A percentile compares a stretch with the other conserved stretches of the same genome.
Conservation (phyloP, 2,888 invertebrate species). For the Diplazon laetatorius region DNA sequence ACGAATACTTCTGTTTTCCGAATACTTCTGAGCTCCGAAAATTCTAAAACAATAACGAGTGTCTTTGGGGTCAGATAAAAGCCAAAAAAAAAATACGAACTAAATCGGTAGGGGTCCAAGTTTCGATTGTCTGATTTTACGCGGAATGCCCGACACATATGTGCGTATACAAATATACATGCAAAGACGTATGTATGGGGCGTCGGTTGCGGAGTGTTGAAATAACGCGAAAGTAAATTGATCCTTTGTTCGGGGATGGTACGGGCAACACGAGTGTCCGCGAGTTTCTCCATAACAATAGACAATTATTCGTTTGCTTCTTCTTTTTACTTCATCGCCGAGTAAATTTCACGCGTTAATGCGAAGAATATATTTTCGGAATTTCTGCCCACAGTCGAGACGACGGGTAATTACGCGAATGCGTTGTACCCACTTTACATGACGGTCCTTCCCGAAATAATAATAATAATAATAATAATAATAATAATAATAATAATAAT, state of each 20-base stretch:
- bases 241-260: slow-evolving; percentile 1
- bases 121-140: no score
- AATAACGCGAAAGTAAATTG: slow-evolving; percentile 2
- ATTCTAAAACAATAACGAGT: no score
- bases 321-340: neutral
- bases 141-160: no score
- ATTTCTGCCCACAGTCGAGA: slow-evolving; percentile 1
- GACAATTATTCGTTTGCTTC: slow-evolving; percentile 17
- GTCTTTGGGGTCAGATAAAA: no score
- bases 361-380: slow-evolving; percentile 2
- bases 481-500: neutral
- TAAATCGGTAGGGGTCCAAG: no score
- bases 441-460: neutral
- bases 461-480: neutral
- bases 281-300: slow-evolving; percentile 43
- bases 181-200: slow-evolving; percentile 33
- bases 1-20: no score
- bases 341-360: slow-evolving; percentile 15
- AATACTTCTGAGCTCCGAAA: no score
- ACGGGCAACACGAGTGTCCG: neutral
- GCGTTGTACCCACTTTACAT: neutral
- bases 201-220: slow-evolving; percentile 43
- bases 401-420: slow-evolving; percentile 12
- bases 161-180: no score
- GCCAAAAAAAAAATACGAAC: no score